phyloP scores from a whole-genome alignment of 2,888 invertebrate genomes.

The Halictus quadricinctus region DNA sequence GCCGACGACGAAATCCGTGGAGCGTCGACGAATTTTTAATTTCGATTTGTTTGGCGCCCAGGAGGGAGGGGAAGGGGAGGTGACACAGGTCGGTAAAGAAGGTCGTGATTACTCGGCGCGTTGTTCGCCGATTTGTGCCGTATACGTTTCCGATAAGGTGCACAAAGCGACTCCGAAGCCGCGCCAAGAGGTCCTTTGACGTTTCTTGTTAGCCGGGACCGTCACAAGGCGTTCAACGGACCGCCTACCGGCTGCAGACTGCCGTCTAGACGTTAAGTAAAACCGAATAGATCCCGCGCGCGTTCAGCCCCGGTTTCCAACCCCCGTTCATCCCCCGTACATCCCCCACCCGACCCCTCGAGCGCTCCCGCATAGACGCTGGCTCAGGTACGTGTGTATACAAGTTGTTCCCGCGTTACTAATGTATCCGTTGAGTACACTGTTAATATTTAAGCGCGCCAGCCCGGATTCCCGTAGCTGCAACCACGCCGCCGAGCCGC shows the following conservation, averaged over 20 bases:
- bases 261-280: slow-evolving; percentile 62
- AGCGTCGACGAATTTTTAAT: slow-evolving; percentile 38
- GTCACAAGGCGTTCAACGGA: slow-evolving; percentile 44
- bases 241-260: slow-evolving; percentile 32
- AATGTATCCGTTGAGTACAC: slow-evolving; percentile 76
- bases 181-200: slow-evolving; percentile 61
- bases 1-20: background rate
- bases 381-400: slow-evolving; percentile 40
- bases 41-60: background rate
- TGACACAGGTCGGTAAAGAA: slow-evolving; percentile 17
- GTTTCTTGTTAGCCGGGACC: slow-evolving; percentile 54
- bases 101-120: slow-evolving; percentile 28
- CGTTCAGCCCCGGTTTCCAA: background rate
- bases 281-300: slow-evolving; percentile 53
- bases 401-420: slow-evolving; percentile 71
- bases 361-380: slow-evolving; percentile 1
- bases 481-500: background rate
- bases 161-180: slow-evolving; percentile 53
- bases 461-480: slow-evolving; percentile 61
- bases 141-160: slow-evolving; percentile 51
- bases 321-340: background rate
- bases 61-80: background rate
- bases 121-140: slow-evolving; percentile 52
- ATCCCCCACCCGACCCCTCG: background rate
- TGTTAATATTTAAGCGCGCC: slow-evolving; percentile 74